A percentile compares a stretch with the other conserved stretches of the same genome.
These are phyloP conservation scores for Zosterops borbonicus DNA, from an alignment of 2,113 vertebrate species.

Conservation along the genomic window DNA sequence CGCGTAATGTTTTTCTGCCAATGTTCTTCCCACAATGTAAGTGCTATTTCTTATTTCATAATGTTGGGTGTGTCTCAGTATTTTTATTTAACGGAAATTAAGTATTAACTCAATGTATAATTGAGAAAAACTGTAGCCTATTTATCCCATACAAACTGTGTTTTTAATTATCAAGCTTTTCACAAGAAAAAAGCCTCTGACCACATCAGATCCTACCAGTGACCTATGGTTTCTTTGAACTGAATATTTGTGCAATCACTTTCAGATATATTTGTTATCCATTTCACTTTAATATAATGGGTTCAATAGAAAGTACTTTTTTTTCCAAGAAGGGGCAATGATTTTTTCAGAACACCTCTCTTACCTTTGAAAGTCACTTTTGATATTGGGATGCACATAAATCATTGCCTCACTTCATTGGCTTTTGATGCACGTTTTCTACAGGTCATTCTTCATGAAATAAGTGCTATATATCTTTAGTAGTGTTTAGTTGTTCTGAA, in stretches of 20 bases:
- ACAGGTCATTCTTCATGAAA: slow-evolving; percentile 7
- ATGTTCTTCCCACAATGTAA: neutral
- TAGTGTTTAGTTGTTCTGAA: slow-evolving; percentile 6
- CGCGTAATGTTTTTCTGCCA: neutral
- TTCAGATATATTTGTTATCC: slow-evolving; percentile 1
- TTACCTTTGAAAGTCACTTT: slow-evolving; percentile 32
- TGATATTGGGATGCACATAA: slow-evolving; percentile 3
- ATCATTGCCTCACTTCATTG: slow-evolving; percentile 33
- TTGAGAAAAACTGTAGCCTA: neutral
- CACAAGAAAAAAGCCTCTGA: neutral
- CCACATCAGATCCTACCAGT: neutral
- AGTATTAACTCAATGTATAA: neutral
- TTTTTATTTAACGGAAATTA: neutral
- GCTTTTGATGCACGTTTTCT: slow-evolving; percentile 36
- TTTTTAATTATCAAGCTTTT: slow-evolving; percentile 15
- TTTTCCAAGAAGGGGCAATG: neutral
- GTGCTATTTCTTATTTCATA: neutral
- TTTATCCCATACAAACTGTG: neutral
- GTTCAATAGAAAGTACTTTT: neutral
- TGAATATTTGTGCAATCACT: neutral
- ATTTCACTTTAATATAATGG: slow-evolving; percentile 14
- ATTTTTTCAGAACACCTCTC: slow-evolving; percentile 1
- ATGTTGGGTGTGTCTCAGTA: neutral
- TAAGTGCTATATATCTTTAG: slow-evolving; percentile 38
- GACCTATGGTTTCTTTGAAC: slow-evolving; percentile 15